Conservation (phyloP, 2,113 vertebrate species). For the Elephas maximus region DNA sequence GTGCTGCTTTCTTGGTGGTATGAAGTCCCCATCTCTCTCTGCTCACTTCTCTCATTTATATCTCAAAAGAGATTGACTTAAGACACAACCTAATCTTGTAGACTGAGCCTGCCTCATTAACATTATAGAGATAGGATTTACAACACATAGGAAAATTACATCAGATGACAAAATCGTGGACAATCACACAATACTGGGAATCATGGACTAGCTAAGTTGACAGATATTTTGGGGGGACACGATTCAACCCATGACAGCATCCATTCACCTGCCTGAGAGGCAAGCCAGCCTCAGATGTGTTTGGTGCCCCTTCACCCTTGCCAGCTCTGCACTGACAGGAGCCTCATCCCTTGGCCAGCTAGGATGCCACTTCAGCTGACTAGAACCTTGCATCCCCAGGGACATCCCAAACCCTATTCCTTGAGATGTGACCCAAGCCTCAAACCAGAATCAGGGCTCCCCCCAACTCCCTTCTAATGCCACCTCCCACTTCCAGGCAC, state of each 20-base stretch:
- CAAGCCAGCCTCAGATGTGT: conserved; percentile 72
- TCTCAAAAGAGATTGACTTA: too few relatives aligned
- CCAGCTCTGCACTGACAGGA: background rate
- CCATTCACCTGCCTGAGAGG: conserved; percentile 77
- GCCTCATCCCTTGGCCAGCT: background rate
- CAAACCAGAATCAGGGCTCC: background rate
- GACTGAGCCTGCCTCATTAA: too few relatives aligned
- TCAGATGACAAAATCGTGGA: too few relatives aligned
- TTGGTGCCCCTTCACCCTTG: conserved; percentile 52
- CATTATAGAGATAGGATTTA: too few relatives aligned
- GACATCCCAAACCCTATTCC: background rate
- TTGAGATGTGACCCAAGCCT: background rate
- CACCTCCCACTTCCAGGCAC: background rate
- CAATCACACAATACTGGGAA: too few relatives aligned
- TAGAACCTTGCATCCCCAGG: background rate
- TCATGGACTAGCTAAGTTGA: too few relatives aligned
- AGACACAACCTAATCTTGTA: too few relatives aligned
- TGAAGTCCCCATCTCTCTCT: too few relatives aligned
- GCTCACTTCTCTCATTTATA: too few relatives aligned
- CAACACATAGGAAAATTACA: too few relatives aligned
- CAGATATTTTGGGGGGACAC: too few relatives aligned
- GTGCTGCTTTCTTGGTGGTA: too few relatives aligned
- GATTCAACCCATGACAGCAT: background rate
- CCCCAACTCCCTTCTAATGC: background rate
- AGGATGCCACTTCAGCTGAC: background rate